Conservation (phyloP, 2,797 vertebrate genomes). For the Uromys caudimaculatus region DNA sequence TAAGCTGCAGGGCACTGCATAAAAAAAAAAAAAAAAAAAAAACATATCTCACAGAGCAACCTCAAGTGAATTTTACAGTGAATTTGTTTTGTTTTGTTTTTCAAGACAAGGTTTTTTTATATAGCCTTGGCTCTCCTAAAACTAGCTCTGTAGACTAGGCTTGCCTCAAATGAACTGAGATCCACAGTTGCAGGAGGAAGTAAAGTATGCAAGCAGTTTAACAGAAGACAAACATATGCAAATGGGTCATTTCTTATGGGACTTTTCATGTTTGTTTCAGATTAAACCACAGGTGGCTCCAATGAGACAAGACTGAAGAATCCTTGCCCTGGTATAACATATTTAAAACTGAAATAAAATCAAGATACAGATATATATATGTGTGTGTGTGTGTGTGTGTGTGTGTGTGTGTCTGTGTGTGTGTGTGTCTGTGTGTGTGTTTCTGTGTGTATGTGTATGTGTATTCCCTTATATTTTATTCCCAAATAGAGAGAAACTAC, state of each 20-base stretch:
- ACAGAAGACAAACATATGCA: not conserved
- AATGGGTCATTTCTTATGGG: too few species aligned
- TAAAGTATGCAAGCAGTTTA: not conserved
- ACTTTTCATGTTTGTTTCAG: not conserved
- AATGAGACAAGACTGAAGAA: not conserved
- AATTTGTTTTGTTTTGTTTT: not conserved
- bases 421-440: too few species aligned
- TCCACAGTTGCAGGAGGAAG: not conserved
- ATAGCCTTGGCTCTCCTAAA: not conserved
- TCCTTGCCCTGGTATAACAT: not conserved
- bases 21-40: too few species aligned
- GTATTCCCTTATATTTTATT: not conserved
- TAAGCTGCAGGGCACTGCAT: not conserved
- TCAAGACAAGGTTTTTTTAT: not conserved
- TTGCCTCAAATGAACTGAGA: not conserved
- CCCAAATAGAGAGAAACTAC: not conserved
- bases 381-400: not conserved
- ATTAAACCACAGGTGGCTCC: not conserved
- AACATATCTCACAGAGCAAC: not conserved
- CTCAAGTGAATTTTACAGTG: not conserved
- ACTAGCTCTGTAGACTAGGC: not conserved
- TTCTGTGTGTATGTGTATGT: not conserved
- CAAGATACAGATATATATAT: not conserved
- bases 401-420: not conserved
- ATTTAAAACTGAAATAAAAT: not conserved